Percentiles rank a stretch among this genome's conserved stretches.
Evolutionary conservation across 2,888 invertebrate species (phyloP).

Genomic region (Polymixis flavicincta): DNA sequence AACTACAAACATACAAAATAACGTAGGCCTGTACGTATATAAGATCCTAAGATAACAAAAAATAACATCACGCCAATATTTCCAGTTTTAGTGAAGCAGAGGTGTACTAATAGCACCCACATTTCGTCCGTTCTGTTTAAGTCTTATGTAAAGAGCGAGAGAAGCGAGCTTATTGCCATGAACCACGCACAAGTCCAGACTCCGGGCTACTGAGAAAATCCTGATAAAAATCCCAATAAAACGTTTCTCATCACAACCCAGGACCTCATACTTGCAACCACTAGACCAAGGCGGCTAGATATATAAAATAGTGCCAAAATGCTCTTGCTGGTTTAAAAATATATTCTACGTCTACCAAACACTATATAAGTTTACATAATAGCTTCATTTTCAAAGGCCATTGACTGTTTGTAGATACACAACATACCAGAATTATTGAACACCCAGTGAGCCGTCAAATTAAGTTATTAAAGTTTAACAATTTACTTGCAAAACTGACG

Average conservation of each 20-base stretch:
- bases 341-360: not conserved
- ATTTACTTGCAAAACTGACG: constrained; percentile 13
- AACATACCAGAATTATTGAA: constrained; percentile 1
- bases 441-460: constrained; percentile 36
- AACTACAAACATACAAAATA: not conserved
- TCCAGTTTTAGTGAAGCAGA: too few relatives aligned
- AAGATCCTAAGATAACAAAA: too few relatives aligned
- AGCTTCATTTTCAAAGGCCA: not conserved
- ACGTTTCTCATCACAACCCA: not conserved
- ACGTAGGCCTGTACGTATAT: too few relatives aligned
- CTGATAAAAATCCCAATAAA: not conserved
- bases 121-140: not conserved
- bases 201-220: not conserved
- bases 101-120: not conserved
- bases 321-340: not conserved
- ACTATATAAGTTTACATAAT: not conserved
- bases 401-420: not conserved
- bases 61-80: too few relatives aligned
- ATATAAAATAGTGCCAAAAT: not conserved
- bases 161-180: not conserved
- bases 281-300: not conserved
- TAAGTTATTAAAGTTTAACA: constrained; percentile 25
- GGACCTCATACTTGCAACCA: not conserved
- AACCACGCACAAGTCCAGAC: not conserved
- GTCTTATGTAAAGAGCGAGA: too few relatives aligned